These are phyloP conservation scores for Cherax quadricarinatus DNA, from an alignment of 1,140 invertebrate species.

Conservation along the genomic window DNA sequence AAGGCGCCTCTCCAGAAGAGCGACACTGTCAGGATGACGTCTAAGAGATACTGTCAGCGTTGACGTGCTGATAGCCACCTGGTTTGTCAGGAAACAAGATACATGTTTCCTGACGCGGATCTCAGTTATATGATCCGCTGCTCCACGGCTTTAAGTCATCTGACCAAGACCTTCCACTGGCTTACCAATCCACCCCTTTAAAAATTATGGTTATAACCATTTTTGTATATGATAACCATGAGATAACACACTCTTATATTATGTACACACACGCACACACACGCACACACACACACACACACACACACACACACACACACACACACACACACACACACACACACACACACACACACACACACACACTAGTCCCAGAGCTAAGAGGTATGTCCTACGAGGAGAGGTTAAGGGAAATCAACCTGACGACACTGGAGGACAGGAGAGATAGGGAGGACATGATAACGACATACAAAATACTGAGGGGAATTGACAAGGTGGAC, in stretches of 20 bases:
- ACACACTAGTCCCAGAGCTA: no score
- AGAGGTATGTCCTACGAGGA: no score
- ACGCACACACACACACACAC: background rate
- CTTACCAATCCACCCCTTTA: no score
- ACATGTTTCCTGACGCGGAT: background rate
- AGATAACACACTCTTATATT: background rate
- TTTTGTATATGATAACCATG: background rate
- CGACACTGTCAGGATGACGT: background rate
- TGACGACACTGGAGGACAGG: no score
- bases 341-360: background rate
- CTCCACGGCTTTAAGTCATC: background rate
- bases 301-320: slow-evolving; percentile 13
- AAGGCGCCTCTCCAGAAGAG: background rate
- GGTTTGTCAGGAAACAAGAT: background rate
- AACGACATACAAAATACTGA: no score
- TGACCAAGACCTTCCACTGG: no score
- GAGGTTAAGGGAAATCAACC: no score
- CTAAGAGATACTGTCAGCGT: background rate
- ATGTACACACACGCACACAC: background rate
- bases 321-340: background rate
- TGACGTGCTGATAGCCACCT: background rate
- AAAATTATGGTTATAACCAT: no score
- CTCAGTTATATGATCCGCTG: background rate
- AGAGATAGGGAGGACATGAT: no score
- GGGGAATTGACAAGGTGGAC: no score